These are phyloP conservation scores for Palythoa caribaeorum DNA, from an alignment of 92 coral and sea anemone species.

Conservation along the genomic window DNA sequence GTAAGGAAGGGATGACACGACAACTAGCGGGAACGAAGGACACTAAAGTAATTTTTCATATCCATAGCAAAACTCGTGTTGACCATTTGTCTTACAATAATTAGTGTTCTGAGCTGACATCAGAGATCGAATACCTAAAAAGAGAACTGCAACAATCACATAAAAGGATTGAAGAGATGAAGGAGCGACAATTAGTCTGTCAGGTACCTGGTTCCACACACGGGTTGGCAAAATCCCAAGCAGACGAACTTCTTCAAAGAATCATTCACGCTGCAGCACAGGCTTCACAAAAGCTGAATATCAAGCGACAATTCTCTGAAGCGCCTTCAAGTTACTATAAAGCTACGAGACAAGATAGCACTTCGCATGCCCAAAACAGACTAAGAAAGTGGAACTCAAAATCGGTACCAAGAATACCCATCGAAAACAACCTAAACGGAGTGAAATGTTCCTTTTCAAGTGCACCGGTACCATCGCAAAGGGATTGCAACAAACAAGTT, in stretches of 20 bases:
- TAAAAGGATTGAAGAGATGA: constrained; percentile 24
- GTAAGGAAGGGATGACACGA: no score
- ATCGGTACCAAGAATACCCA: no score
- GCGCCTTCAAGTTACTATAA: no score
- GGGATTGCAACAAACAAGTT: no score
- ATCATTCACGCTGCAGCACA: constrained; percentile 5
- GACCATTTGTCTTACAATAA: background rate
- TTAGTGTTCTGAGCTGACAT: background rate
- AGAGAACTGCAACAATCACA: constrained; percentile 19
- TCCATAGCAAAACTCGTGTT: background rate
- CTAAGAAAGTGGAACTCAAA: no score
- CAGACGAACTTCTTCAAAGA: constrained; percentile 29
- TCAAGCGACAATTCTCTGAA: background rate
- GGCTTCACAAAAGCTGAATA: constrained; percentile 23
- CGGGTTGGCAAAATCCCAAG: background rate
- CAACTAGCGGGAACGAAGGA: no score
- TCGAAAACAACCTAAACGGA: no score
- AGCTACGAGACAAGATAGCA: no score
- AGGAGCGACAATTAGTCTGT: background rate
- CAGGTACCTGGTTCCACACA: background rate
- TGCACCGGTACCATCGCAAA: no score
- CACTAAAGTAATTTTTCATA: background rate
- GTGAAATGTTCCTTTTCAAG: no score
- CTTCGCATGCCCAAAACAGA: no score
- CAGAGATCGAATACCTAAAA: constrained; percentile 13